Conservation (phyloP, 2,113 vertebrate genomes). For the Pterophyllum scalare region DNA sequence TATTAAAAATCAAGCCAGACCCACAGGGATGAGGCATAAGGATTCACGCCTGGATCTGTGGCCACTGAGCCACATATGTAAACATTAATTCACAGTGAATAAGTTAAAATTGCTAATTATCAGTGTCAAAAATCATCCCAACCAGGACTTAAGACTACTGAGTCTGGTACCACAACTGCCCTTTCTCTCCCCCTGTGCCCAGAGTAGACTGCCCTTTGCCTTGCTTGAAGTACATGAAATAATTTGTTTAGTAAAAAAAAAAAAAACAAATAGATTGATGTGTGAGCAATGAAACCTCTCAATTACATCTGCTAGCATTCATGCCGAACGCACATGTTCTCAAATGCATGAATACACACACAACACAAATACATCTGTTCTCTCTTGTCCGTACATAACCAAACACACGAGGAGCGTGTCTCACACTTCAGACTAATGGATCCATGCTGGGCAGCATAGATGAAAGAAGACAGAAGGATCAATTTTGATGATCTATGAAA, state of each 20-base stretch:
- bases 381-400: constrained; percentile 37
- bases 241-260: neutral
- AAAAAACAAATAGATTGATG: neutral
- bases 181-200: neutral
- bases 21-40: neutral
- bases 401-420: constrained; percentile 20
- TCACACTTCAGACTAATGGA: constrained; percentile 61
- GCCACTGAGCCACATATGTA: neutral
- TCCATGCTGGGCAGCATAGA: constrained; percentile 64
- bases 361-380: constrained; percentile 5
- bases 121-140: neutral
- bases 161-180: neutral
- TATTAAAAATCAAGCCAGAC: constrained; percentile 59
- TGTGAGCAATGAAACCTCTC: constrained; percentile 14
- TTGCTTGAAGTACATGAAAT: constrained; percentile 13
- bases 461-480: constrained; percentile 83
- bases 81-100: constrained; percentile 21
- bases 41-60: neutral
- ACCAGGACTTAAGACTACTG: neutral
- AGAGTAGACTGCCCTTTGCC: neutral
- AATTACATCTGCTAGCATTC: constrained; percentile 4
- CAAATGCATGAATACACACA: neutral
- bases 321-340: neutral
- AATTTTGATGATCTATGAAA: constrained; percentile 87
- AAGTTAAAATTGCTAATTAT: constrained; percentile 12